Evolutionary conservation across 2,797 vertebrate genomes (phyloP).

Genomic region (Pseudochaenichthys georgianus): DNA sequence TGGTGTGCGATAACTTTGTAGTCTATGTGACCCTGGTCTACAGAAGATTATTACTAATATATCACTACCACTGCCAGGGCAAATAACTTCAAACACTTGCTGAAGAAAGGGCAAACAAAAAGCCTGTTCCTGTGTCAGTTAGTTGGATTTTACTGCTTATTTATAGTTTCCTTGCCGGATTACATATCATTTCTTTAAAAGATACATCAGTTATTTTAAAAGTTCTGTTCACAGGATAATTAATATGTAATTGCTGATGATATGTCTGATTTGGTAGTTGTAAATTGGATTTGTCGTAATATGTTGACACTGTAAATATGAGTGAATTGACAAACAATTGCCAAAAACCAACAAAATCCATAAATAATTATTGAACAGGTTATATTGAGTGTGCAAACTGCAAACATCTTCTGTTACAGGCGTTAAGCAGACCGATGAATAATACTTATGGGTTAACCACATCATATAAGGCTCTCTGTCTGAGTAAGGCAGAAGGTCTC

Average conservation of each 20-base stretch:
- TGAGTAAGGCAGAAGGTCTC: neutral
- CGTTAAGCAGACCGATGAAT: slow-evolving; percentile 18
- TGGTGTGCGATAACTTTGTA: neutral
- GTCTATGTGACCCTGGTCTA: neutral
- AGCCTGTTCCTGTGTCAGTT: neutral
- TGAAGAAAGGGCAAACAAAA: neutral
- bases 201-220: too few relatives aligned
- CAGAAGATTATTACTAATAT: neutral
- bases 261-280: slow-evolving; percentile 2
- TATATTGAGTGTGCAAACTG: neutral
- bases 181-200: neutral
- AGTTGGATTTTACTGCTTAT: neutral
- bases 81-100: neutral
- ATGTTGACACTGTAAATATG: neutral
- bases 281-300: slow-evolving; percentile 6
- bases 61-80: neutral
- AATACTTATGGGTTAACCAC: slow-evolving; percentile 20
- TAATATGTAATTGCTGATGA: neutral
- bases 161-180: neutral
- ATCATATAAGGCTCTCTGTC: neutral
- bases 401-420: slow-evolving; percentile 15
- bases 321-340: neutral
- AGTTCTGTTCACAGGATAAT: neutral
- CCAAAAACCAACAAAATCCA: slow-evolving; percentile 2
- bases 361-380: slow-evolving; percentile 1